Evolutionary conservation across 2,888 invertebrate genomes (phyloP).

Genomic region (Tetheella fluctuosa): DNA sequence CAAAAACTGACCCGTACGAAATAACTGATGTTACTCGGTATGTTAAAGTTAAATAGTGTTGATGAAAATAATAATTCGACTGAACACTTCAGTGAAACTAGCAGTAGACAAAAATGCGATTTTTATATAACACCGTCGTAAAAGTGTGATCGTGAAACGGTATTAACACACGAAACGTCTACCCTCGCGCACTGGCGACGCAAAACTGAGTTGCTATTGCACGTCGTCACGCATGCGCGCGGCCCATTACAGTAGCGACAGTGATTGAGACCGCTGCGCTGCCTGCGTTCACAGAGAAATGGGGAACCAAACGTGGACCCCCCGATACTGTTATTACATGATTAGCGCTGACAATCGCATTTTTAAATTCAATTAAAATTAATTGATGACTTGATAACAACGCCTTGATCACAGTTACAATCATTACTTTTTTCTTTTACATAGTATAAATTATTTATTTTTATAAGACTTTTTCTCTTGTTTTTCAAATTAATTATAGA

Average conservation of each 20-base stretch:
- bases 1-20: constrained; percentile 9
- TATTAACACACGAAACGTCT: constrained; percentile 45
- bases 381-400: background rate
- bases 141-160: constrained; percentile 32
- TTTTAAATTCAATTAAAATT: constrained; percentile 3
- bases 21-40: constrained; percentile 5
- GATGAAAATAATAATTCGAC: constrained; percentile 23
- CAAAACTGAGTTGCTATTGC: constrained; percentile 54
- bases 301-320: constrained; percentile 23
- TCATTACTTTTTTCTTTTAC: no score
- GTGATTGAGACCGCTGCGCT: constrained; percentile 30
- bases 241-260: constrained; percentile 45
- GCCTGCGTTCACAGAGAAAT: constrained; percentile 38
- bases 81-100: constrained; percentile 34
- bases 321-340: constrained; percentile 14
- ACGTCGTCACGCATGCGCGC: constrained; percentile 44
- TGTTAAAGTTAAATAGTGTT: constrained; percentile 3
- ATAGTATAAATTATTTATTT: background rate
- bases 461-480: no score
- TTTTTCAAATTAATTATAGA: no score
- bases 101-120: constrained; percentile 40
- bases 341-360: background rate
- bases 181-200: constrained; percentile 53
- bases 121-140: constrained; percentile 64
- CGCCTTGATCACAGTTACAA: background rate